Conservation (phyloP, 2,888 invertebrate species). For the Zhuqinia jingwanae region DNA sequence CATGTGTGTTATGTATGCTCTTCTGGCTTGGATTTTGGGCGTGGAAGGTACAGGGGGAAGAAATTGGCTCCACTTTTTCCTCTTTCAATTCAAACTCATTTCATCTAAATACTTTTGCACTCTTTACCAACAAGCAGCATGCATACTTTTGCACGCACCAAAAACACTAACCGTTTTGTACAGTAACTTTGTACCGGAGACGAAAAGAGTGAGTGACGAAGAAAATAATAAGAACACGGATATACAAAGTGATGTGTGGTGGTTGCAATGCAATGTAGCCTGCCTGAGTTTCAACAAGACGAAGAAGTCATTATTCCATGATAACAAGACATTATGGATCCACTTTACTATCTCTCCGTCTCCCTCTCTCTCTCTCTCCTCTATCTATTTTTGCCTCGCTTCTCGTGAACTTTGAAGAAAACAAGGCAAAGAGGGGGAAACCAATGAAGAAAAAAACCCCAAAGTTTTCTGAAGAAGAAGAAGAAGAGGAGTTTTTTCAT, state of each 20-base stretch:
- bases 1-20: background rate
- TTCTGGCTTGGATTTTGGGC: too few species aligned
- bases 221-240: too few species aligned
- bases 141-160: background rate
- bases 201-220: background rate
- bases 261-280: background rate
- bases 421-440: background rate
- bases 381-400: background rate
- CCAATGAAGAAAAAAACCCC: background rate
- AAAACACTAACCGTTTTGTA: background rate
- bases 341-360: conserved; percentile 36
- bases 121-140: conserved; percentile 5
- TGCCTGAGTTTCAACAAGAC: background rate
- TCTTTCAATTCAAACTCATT: conserved; percentile 43
- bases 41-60: background rate
- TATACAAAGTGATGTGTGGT: too few species aligned
- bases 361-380: background rate
- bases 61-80: conserved; percentile 59
- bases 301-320: conserved; percentile 44
- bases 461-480: conserved; percentile 28
- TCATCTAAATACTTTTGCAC: conserved; percentile 38
- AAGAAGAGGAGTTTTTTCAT: too few species aligned
- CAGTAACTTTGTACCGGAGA: too few species aligned
- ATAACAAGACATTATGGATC: conserved; percentile 54
- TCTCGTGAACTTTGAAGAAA: conserved; percentile 4